A percentile compares a stretch with the other conserved stretches of the same genome.
These are phyloP conservation scores for Callopanchax toddi DNA, from an alignment of 2,113 vertebrate species.

Conservation along the genomic window DNA sequence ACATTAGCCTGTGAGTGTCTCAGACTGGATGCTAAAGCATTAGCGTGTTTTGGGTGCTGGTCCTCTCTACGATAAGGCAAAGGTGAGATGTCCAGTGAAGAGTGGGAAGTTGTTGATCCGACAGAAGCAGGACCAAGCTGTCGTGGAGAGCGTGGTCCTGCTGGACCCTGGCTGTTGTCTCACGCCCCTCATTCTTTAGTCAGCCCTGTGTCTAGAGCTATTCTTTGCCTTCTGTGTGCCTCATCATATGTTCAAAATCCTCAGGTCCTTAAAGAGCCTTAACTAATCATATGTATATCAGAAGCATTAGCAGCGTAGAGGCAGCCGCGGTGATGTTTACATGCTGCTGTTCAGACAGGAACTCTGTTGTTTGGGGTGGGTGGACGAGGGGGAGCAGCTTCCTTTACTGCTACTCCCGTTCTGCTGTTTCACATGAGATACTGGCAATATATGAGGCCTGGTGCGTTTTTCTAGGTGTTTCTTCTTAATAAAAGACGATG, in stretches of 20 bases:
- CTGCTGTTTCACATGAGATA: conserved; percentile 64
- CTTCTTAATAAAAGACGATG: conserved; percentile 69
- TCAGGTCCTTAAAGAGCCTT: conserved; percentile 87
- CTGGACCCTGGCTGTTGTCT: conserved; percentile 39
- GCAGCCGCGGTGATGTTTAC: conserved; percentile 65
- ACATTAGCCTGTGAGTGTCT: no score
- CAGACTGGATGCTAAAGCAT: background rate
- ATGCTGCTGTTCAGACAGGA: conserved; percentile 61
- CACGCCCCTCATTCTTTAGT: conserved; percentile 63
- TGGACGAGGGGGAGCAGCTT: conserved; percentile 6
- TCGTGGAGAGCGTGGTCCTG: conserved; percentile 20
- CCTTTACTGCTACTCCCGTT: conserved; percentile 38
- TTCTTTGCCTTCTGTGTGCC: conserved; percentile 85
- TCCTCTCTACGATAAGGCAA: conserved; percentile 18
- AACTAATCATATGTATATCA: conserved; percentile 78
- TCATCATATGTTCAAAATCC: conserved; percentile 83
- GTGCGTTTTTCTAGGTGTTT: conserved; percentile 69
- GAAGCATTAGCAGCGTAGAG: conserved; percentile 56
- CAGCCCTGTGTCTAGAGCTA: conserved; percentile 72
- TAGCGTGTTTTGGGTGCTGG: conserved; percentile 7
- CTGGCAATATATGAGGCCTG: conserved; percentile 71
- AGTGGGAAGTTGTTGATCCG: conserved; percentile 29
- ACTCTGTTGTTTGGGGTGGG: background rate
- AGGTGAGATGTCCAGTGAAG: conserved; percentile 16
- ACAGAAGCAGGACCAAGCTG: conserved; percentile 4